These are phyloP conservation scores for Porites lobata DNA, from an alignment of 92 coral and sea anemone species.

Conservation along the genomic window DNA sequence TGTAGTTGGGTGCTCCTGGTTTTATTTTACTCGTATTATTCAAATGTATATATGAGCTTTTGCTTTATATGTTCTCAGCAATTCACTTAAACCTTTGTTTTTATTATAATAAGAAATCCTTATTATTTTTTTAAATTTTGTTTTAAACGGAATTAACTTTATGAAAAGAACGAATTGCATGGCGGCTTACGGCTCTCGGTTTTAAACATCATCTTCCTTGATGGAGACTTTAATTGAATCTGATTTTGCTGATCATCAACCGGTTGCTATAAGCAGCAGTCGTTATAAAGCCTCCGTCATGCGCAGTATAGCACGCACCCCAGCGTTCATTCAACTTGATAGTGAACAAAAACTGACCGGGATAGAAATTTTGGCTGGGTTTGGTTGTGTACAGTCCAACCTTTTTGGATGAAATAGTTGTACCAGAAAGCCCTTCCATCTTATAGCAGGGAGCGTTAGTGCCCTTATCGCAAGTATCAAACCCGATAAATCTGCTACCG, in stretches of 20 bases:
- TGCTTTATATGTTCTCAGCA: too few relatives aligned
- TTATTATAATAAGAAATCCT: too few relatives aligned
- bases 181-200: too few relatives aligned
- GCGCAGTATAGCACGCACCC: conserved; percentile 65
- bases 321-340: conserved; percentile 54
- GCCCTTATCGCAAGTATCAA: not conserved
- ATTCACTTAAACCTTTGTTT: too few relatives aligned
- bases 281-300: conserved; percentile 52
- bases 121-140: too few relatives aligned
- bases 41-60: too few relatives aligned
- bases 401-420: not conserved
- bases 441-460: conserved; percentile 35
- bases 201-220: conserved; percentile 12
- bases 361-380: conserved; percentile 14
- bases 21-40: too few relatives aligned
- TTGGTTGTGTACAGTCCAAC: not conserved
- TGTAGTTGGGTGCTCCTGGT: too few relatives aligned
- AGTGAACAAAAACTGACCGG: conserved; percentile 32
- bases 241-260: conserved; percentile 47
- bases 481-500: conserved; percentile 19
- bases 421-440: conserved; percentile 34
- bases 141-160: too few relatives aligned
- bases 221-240: conserved; percentile 40
- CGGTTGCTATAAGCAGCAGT: conserved; percentile 22
- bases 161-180: too few relatives aligned